Conservation (phyloP, 2,797 vertebrate species). For the Leptatherina wallacei region DNA sequence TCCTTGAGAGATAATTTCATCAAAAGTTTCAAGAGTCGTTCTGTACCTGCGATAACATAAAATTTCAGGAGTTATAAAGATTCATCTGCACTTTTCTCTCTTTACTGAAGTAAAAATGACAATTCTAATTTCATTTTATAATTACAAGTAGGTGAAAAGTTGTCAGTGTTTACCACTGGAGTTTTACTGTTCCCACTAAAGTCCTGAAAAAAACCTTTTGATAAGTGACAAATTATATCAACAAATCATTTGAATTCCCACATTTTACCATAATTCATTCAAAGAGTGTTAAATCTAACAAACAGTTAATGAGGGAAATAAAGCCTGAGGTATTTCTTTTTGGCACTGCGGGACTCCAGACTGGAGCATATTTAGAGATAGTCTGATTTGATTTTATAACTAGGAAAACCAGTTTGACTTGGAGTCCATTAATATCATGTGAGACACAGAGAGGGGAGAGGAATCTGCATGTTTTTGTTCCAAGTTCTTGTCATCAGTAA, state of each 20-base stretch:
- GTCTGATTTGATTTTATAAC: neutral
- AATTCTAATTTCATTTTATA: conserved; percentile 9
- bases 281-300: no score
- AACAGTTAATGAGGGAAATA: no score
- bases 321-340: neutral
- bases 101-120: neutral
- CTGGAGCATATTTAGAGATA: neutral
- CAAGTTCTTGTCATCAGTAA: neutral
- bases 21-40: conserved; percentile 52
- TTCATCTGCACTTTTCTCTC: neutral
- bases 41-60: conserved; percentile 28
- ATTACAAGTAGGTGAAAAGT: neutral
- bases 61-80: conserved; percentile 22
- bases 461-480: neutral
- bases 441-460: neutral
- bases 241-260: neutral
- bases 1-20: conserved; percentile 56
- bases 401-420: neutral
- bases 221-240: neutral
- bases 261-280: neutral
- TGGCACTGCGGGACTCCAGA: neutral
- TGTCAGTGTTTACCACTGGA: no score
- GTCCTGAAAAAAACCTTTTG: no score
- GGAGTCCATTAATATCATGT: neutral
- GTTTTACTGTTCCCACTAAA: no score